A percentile compares a stretch with the other conserved stretches of the same genome.
Evolutionary conservation across 2,888 invertebrate genomes (phyloP).

Genomic region (Synergus japonicus): DNA sequence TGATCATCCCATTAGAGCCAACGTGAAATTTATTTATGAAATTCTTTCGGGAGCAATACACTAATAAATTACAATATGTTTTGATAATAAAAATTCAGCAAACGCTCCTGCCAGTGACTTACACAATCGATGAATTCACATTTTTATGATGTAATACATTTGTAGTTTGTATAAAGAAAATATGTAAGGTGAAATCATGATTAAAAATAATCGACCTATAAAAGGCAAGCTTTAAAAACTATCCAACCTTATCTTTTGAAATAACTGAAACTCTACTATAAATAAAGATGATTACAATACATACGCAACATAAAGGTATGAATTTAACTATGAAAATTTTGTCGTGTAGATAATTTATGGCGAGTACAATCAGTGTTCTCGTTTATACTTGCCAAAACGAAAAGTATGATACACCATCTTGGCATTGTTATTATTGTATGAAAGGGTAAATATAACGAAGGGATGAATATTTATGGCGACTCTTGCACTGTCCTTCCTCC

Average conservation of each 20-base stretch:
- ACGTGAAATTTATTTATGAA: slow-evolving; percentile 62
- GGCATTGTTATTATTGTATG: slow-evolving; percentile 42
- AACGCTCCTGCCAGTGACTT: neutral
- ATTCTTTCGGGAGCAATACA: slow-evolving; percentile 38
- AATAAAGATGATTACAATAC: neutral
- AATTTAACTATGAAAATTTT: neutral
- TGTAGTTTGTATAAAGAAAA: neutral
- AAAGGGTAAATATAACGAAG: slow-evolving; percentile 64
- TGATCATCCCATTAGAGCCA: slow-evolving; percentile 46
- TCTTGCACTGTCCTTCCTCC: slow-evolving; percentile 43
- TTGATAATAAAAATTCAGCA: neutral
- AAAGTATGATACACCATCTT: slow-evolving; percentile 15
- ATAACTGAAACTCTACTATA: neutral
- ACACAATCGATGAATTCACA: neutral
- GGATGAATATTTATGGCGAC: slow-evolving; percentile 65
- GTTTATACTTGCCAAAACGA: slow-evolving; percentile 16
- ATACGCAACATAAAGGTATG: neutral
- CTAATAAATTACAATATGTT: neutral
- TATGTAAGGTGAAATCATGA: neutral
- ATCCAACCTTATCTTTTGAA: neutral
- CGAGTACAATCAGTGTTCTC: slow-evolving; percentile 18
- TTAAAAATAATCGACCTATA: neutral
- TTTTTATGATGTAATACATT: neutral
- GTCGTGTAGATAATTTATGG: slow-evolving; percentile 33
- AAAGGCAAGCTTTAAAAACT: neutral